Evolutionary conservation across 2,888 invertebrate species (phyloP).

Genomic region (Xestia ashworthii): DNA sequence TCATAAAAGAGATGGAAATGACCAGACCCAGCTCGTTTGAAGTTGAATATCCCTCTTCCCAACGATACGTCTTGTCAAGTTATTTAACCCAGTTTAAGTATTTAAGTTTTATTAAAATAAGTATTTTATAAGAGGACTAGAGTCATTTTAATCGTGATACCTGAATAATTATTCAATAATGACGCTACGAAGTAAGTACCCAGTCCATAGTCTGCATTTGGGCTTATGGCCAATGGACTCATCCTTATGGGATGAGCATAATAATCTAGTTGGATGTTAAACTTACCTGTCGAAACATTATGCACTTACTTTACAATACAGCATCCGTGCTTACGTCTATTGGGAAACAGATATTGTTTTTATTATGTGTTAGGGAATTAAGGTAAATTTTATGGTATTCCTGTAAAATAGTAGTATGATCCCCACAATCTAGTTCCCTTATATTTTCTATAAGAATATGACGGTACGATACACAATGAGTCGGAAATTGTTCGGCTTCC

Average conservation of each 20-base stretch:
- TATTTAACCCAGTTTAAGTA: neutral
- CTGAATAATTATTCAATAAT: neutral
- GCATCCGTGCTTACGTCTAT: neutral
- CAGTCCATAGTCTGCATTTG: neutral
- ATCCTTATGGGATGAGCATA: too few species aligned
- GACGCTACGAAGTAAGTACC: neutral
- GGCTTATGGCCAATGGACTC: neutral
- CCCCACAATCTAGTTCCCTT: conserved; percentile 9
- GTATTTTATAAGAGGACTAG: neutral
- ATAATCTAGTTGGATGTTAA: neutral
- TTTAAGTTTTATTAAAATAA: neutral
- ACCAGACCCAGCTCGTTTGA: neutral
- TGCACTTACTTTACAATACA: too few species aligned
- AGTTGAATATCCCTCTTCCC: neutral
- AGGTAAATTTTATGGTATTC: neutral
- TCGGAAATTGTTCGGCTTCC: conserved; percentile 54
- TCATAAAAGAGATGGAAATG: neutral
- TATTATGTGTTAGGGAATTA: neutral
- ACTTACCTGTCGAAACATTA: too few species aligned
- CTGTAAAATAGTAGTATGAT: neutral
- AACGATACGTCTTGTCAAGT: too few species aligned
- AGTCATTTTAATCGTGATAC: neutral
- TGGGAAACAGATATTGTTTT: neutral
- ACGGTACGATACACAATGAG: conserved; percentile 28
- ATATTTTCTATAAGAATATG: conserved; percentile 41